Percentiles rank a stretch among this genome's conserved stretches.
phyloP scores from a whole-genome alignment of 2,113 vertebrate genomes.

The Heliornis fulica region DNA sequence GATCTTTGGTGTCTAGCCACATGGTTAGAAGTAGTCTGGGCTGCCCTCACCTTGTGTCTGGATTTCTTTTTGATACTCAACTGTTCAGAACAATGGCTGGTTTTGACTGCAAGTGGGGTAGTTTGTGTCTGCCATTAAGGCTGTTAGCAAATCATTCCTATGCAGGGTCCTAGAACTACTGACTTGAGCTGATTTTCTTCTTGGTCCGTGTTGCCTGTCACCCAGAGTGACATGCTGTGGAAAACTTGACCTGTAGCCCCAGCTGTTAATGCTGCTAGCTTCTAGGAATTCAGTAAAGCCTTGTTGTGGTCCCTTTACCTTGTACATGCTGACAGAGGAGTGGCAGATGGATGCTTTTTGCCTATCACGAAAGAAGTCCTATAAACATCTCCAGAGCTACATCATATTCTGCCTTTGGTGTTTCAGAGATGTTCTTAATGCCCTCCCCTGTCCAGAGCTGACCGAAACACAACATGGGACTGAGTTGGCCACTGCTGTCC shows the following conservation, averaged over 20 bases:
- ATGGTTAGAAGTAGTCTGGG: slow-evolving; percentile 19
- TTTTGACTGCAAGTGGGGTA: not conserved
- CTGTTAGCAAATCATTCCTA: not conserved
- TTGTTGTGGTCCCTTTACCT: not conserved
- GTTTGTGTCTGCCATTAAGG: not conserved
- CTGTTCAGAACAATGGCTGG: not conserved
- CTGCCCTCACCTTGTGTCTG: not conserved
- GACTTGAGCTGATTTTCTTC: not conserved
- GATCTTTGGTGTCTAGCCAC: slow-evolving; percentile 42
- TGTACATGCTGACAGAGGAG: not conserved
- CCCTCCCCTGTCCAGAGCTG: not conserved
- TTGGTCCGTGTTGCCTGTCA: not conserved
- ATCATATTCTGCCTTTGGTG: not conserved
- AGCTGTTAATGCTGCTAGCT: not conserved
- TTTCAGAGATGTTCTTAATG: not conserved
- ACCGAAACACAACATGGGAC: not conserved
- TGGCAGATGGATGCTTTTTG: not conserved
- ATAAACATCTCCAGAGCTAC: not conserved
- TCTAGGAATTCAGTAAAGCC: not conserved
- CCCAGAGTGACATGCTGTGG: not conserved
- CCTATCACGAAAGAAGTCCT: not conserved
- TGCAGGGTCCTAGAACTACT: not conserved
- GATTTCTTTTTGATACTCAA: not conserved
- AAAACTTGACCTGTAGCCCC: not conserved
- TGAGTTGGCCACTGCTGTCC: not conserved